Conservation (phyloP, 2,797 vertebrate species). For the Lutjanus argentimaculatus region DNA sequence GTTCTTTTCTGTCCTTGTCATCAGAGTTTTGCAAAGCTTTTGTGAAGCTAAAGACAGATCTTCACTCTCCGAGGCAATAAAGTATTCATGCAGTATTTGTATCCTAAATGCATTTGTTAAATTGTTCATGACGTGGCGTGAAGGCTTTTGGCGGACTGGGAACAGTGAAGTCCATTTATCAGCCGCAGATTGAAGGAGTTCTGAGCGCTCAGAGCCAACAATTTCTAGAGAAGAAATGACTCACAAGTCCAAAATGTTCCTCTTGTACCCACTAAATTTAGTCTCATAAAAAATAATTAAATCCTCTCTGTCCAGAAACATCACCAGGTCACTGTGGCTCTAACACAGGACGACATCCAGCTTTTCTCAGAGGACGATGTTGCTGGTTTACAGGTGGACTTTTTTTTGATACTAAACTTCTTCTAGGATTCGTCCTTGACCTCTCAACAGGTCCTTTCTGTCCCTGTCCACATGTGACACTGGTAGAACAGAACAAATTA, state of each 20-base stretch:
- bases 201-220: neutral
- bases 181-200: neutral
- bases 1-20: neutral
- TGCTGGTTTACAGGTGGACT: neutral
- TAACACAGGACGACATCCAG: no score
- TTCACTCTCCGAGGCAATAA: conserved; percentile 13
- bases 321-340: neutral
- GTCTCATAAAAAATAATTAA: neutral
- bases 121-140: conserved; percentile 35
- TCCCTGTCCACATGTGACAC: no score
- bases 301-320: neutral
- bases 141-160: conserved; percentile 14
- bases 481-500: no score
- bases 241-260: neutral
- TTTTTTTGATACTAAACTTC: neutral
- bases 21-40: neutral
- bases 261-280: neutral
- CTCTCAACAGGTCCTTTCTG: no score
- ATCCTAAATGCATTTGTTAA: conserved; percentile 29
- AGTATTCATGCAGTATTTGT: conserved; percentile 55
- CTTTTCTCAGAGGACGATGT: no score
- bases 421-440: neutral
- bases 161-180: conserved; percentile 24
- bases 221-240: neutral
- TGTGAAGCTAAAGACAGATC: conserved; percentile 22